Percentiles rank a stretch among this genome's conserved stretches.
phyloP scores from a whole-genome alignment of 2,113 vertebrate genomes.

The Synchiropus splendidus region DNA sequence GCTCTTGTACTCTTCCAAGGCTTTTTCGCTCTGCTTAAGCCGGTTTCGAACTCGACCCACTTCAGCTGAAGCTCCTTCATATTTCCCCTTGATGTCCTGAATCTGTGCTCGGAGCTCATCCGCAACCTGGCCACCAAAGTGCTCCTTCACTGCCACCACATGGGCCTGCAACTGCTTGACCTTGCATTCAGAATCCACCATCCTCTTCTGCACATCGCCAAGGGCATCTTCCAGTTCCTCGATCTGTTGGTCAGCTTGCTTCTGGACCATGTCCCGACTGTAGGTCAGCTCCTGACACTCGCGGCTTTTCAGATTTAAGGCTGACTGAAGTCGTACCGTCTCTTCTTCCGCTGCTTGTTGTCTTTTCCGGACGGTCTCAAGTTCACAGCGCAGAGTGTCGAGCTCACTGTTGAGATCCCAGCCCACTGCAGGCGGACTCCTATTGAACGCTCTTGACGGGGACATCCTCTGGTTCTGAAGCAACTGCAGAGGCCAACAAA shows the following conservation, averaged over 20 bases:
- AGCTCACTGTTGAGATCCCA: no score
- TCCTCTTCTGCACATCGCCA: constrained; percentile 92
- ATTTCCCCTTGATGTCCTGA: constrained; percentile 79
- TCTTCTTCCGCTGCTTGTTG: constrained; percentile 76
- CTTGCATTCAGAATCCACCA: constrained; percentile 93
- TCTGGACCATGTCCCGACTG: constrained; percentile 73
- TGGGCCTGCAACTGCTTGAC: constrained; percentile 95
- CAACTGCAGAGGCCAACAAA: constrained; percentile 24
- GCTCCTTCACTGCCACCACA: constrained; percentile 88
- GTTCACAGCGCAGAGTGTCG: constrained; percentile 70
- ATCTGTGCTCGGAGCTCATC: constrained; percentile 86
- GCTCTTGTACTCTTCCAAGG: constrained; percentile 79
- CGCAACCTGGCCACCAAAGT: constrained; percentile 60
- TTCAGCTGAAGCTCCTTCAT: constrained; percentile 85
- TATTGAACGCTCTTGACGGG: constrained; percentile 73
- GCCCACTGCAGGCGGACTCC: constrained; percentile 46
- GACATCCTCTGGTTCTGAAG: constrained; percentile 52
- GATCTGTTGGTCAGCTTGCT: constrained; percentile 82
- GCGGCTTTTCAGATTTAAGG: constrained; percentile 70
- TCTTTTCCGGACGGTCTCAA: constrained; percentile 65
- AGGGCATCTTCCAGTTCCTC: constrained; percentile 86
- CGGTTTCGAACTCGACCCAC: constrained; percentile 85
- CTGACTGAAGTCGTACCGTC: constrained; percentile 65
- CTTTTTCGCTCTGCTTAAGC: constrained; percentile 80
- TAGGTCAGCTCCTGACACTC: constrained; percentile 76